Evolutionary conservation across 2,888 invertebrate genomes (phyloP).

Genomic region (Ennomos quercinarius): DNA sequence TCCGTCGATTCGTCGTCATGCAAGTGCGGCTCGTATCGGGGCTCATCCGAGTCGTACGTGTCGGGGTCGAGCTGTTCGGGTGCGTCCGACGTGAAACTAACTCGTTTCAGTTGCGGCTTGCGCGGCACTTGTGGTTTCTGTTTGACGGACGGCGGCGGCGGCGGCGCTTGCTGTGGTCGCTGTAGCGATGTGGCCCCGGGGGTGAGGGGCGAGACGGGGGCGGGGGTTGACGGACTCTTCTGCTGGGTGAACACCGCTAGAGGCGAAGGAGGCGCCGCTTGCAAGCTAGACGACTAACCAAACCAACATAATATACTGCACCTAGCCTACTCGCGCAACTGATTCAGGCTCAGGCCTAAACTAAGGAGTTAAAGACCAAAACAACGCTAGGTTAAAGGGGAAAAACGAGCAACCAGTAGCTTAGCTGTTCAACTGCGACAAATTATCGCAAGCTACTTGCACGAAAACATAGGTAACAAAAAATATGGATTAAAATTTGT

Average conservation of each 20-base stretch:
- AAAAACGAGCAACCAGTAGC: constrained; percentile 37
- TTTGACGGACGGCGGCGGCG: constrained; percentile 66
- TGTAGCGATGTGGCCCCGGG: constrained; percentile 48
- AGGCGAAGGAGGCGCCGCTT: constrained; percentile 70
- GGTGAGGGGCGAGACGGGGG: constrained; percentile 56
- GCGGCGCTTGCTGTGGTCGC: constrained; percentile 53
- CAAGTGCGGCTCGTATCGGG: constrained; percentile 60
- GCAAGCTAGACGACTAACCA: constrained; percentile 79
- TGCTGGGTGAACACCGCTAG: constrained; percentile 72
- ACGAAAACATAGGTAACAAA: constrained; percentile 67
- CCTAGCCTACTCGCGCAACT: constrained; percentile 54
- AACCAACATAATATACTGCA: constrained; percentile 77
- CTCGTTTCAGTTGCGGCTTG: constrained; percentile 80
- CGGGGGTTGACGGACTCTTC: constrained; percentile 53
- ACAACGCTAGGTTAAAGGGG: constrained; percentile 53
- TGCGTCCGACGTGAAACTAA: constrained; percentile 79
- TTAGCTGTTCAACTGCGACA: constrained; percentile 43
- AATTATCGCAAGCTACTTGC: constrained; percentile 70
- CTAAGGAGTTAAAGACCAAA: constrained; percentile 56
- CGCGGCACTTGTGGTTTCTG: constrained; percentile 80
- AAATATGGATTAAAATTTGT: constrained; percentile 41
- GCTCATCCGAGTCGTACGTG: constrained; percentile 58
- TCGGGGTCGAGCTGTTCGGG: constrained; percentile 52
- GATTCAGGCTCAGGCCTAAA: constrained; percentile 50
- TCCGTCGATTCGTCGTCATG: constrained; percentile 60